A percentile compares a stretch with the other conserved stretches of the same genome.
phyloP scores from a whole-genome alignment of 2,113 vertebrate species.

The Nicator chloris region DNA sequence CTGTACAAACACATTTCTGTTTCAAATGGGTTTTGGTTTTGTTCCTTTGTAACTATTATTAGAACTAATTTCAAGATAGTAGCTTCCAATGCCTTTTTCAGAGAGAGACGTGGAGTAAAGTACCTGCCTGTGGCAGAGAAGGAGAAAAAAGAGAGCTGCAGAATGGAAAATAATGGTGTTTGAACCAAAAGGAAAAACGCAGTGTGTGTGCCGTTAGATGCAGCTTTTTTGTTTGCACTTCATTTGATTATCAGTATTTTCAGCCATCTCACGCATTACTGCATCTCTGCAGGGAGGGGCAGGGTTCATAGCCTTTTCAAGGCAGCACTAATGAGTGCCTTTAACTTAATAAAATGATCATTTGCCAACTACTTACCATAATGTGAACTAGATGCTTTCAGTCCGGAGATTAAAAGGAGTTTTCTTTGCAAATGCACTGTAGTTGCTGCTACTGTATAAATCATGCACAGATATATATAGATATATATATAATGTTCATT shows the following conservation, averaged over 20 bases:
- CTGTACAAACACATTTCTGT: constrained; percentile 6
- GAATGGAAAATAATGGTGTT: not conserved
- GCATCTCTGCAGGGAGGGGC: constrained; percentile 26
- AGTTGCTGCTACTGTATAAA: not conserved
- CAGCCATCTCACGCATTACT: constrained; percentile 21
- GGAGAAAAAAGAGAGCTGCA: not conserved
- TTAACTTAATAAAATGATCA: constrained; percentile 64
- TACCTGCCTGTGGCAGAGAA: not conserved
- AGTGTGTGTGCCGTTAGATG: not conserved
- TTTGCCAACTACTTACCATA: constrained; percentile 55
- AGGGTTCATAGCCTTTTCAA: constrained; percentile 60
- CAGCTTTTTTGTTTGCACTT: constrained; percentile 39
- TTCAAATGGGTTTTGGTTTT: constrained; percentile 23
- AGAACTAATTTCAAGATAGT: constrained; percentile 26
- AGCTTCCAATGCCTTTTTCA: not conserved
- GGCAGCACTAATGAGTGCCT: constrained; percentile 57
- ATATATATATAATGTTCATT: not conserved
- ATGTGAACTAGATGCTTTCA: constrained; percentile 55
- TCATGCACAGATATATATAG: not conserved
- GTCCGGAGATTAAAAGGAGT: constrained; percentile 47
- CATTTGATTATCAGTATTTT: constrained; percentile 44
- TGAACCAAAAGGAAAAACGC: not conserved
- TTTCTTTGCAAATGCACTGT: constrained; percentile 11
- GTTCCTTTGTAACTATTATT: constrained; percentile 33
- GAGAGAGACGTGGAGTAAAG: not conserved